Conservation (phyloP, 2,113 vertebrate genomes). For the Corythornis madagascariensis region DNA sequence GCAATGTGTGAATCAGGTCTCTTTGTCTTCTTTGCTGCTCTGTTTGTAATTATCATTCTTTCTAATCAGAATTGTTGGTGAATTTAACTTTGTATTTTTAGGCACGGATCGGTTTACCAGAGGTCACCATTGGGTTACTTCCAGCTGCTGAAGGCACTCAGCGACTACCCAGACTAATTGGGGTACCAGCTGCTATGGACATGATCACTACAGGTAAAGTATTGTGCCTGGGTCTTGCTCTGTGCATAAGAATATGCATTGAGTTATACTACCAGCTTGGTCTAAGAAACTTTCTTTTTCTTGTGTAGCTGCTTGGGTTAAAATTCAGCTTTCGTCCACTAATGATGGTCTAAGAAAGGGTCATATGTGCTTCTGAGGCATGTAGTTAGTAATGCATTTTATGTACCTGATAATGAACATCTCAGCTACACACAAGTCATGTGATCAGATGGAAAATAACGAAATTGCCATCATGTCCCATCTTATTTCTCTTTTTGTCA, state of each 20-base stretch:
- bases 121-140: conserved; percentile 88
- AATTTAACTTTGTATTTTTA: conserved; percentile 46
- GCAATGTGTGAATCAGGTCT: background rate
- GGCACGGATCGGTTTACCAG: conserved; percentile 87
- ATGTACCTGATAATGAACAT: background rate
- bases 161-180: conserved; percentile 88
- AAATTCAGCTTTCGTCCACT: background rate
- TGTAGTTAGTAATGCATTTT: background rate
- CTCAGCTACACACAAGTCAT: background rate
- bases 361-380: background rate
- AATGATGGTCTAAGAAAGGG: background rate
- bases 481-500: conserved; percentile 46
- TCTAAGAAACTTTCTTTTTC: background rate
- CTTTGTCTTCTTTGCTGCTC: background rate
- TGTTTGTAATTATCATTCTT: background rate
- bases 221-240: background rate
- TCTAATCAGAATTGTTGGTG: background rate
- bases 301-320: background rate
- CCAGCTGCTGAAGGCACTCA: conserved; percentile 89
- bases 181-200: conserved; percentile 86
- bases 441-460: background rate
- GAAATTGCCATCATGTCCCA: background rate
- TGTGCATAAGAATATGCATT: background rate
- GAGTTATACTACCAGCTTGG: background rate
- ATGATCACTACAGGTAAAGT: conserved; percentile 89